Base-by-base conservation (phyloP, 2,888 invertebrate genomes). In the Sminthurides aquaticus region DNA sequence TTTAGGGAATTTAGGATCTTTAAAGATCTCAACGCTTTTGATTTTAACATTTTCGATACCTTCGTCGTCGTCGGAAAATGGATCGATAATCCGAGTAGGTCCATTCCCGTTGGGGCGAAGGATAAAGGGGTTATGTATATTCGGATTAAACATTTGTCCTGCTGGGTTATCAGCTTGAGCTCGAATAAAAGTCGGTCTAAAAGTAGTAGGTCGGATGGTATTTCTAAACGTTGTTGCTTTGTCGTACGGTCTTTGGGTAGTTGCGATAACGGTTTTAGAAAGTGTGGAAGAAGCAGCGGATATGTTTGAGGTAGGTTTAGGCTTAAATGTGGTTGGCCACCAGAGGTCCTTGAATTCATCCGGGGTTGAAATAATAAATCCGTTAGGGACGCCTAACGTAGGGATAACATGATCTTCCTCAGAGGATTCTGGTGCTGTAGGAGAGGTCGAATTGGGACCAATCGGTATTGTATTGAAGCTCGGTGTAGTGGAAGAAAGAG, bases 21-120 rank as follows among this genome's bases (percentile, higher is more conserved):
- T 73, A 18, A 65, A 67, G 61, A 74, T 71, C 48, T 74, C 74
- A n/a, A 69, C 56, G 59, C 72, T 74, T 64, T 74, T 74, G 8
- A 74, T 49, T 57, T 74, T 73, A 3, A 73, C 52, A 27, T 73
- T 65, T 3, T 63, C 66, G 49, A 73, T 67, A 8, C 71, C 70
- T 8, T 72, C 74, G 24, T 67, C 62, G 27, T 74, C 74, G 34
- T 72, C 71, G 57, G 70, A 68, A 57, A 69, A 72, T 8, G 70
- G 59, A 62, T 52, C 24, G 8, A 55, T 24, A 26, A 60, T n/a
- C 1, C 60, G 29, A 22, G 26, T 49, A 3, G 52, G 58, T 3
- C 26, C 54, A n/a, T n/a, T n/a, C n/a, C n/a, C n/a, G 22, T 52
- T 29, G 15, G 28, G 58, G 5, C 52, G 8, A 18, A 20, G 20